A percentile compares a stretch with the other conserved stretches of the same genome.
Evolutionary conservation across 2,797 vertebrate genomes (phyloP).

Genomic region (Sebastes nivosus): DNA sequence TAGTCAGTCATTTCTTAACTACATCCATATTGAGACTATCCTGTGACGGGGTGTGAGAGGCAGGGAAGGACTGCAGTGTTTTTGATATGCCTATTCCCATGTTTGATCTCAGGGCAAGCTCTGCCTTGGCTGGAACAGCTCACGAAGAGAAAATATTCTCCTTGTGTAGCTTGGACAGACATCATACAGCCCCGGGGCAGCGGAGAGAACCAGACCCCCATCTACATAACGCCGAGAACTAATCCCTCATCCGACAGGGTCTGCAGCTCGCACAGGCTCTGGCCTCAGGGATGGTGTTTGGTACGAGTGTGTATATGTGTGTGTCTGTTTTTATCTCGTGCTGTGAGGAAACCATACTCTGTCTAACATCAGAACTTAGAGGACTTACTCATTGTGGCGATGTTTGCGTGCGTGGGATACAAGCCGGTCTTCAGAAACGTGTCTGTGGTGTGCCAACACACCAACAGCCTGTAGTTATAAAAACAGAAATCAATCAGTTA

Average conservation of each 20-base stretch:
- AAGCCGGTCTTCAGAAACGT: slow-evolving; percentile 63
- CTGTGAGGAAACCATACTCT: slow-evolving; percentile 19
- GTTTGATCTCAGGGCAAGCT: slow-evolving; percentile 79
- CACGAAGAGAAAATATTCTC: slow-evolving; percentile 77
- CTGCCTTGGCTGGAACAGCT: slow-evolving; percentile 64
- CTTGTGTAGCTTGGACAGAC: slow-evolving; percentile 84
- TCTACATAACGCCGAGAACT: slow-evolving; percentile 54
- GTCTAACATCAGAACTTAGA: slow-evolving; percentile 31
- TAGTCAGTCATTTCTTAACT: slow-evolving; percentile 27
- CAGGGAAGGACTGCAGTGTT: slow-evolving; percentile 45
- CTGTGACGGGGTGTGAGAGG: slow-evolving; percentile 29
- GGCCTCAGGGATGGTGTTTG: slow-evolving; percentile 25
- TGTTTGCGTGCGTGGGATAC: slow-evolving; percentile 50
- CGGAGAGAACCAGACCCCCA: slow-evolving; percentile 57
- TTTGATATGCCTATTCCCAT: slow-evolving; percentile 73
- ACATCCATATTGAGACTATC: slow-evolving; percentile 40
- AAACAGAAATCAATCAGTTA: slow-evolving; percentile 24
- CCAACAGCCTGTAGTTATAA: slow-evolving; percentile 54
- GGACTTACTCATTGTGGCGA: slow-evolving; percentile 83
- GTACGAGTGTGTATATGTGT: slow-evolving; percentile 2
- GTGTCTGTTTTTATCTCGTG: slow-evolving; percentile 43
- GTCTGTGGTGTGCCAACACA: slow-evolving; percentile 50
- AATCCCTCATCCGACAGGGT: slow-evolving; percentile 57
- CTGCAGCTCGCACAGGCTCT: slow-evolving; percentile 40
- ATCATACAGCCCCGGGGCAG: slow-evolving; percentile 75